Evolutionary conservation across 2,113 vertebrate species (phyloP).

Genomic region (mouse (Mus musculus)): DNA sequence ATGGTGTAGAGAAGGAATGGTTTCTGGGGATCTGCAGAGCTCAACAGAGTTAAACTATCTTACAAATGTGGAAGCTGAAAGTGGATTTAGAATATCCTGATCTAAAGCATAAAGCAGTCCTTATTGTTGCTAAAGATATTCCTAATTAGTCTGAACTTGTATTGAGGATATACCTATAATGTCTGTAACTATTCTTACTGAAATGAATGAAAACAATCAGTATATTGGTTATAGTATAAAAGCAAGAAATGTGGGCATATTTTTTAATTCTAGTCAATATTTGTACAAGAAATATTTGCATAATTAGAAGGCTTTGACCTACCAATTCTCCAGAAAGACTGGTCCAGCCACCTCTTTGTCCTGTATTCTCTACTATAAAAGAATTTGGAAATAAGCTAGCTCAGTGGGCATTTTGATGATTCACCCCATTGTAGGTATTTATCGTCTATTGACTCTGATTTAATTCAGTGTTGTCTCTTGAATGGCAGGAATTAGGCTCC

Average conservation of each 20-base stretch:
- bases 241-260: not conserved
- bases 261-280: slow-evolving; percentile 17
- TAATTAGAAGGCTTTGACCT: not conserved
- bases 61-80: slow-evolving; percentile 8
- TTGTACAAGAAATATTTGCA: slow-evolving; percentile 27
- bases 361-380: not conserved
- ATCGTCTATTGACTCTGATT: slow-evolving; percentile 42
- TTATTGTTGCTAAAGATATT: slow-evolving; percentile 19
- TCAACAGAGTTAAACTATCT: slow-evolving; percentile 3
- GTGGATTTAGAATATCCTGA: slow-evolving; percentile 8
- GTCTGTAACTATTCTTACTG: not conserved
- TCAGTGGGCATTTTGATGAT: not conserved
- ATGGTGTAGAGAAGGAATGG: not conserved
- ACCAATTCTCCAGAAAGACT: slow-evolving; percentile 19
- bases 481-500: not conserved
- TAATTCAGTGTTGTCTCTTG: not conserved
- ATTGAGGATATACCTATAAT: not conserved
- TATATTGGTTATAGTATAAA: not conserved
- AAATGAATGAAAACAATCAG: not conserved
- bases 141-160: not conserved
- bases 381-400: slow-evolving; percentile 7
- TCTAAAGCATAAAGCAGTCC: not conserved
- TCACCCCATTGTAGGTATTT: not conserved
- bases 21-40: not conserved
- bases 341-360: slow-evolving; percentile 1